A percentile compares a stretch with the other conserved stretches of the same genome.
Evolutionary conservation across 2,113 vertebrate species (phyloP).

Genomic region (Pachyramphus minor): DNA sequence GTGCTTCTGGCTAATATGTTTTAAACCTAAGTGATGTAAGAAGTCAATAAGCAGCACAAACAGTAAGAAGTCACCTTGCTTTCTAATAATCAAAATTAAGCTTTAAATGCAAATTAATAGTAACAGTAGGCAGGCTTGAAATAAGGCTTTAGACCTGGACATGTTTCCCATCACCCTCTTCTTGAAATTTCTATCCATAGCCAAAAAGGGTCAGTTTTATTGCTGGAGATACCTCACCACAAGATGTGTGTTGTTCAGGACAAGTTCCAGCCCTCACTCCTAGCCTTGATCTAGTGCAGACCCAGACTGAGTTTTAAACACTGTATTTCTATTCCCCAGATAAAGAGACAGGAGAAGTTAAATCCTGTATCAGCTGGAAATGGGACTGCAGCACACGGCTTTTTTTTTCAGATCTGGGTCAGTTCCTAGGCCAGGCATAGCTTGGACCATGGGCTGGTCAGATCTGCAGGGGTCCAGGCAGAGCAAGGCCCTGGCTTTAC

Average conservation of each 20-base stretch:
- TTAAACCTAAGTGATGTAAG: background rate
- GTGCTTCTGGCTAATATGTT: background rate
- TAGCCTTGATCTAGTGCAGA: background rate
- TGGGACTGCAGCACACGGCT: background rate
- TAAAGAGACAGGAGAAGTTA: background rate
- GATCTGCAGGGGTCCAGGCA: background rate
- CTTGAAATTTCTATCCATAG: background rate
- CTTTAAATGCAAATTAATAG: background rate
- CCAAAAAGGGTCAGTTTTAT: background rate
- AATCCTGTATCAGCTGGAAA: background rate
- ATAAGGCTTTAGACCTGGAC: background rate
- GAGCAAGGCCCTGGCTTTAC: rapidly evolving
- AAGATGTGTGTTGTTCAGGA: background rate
- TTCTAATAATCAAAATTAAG: background rate
- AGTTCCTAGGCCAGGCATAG: background rate
- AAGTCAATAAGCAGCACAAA: background rate
- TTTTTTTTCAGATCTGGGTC: background rate
- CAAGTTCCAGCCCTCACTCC: background rate
- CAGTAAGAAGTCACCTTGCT: background rate
- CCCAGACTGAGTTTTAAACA: background rate
- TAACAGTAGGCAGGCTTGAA: background rate
- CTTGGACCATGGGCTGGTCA: background rate
- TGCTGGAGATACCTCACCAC: background rate
- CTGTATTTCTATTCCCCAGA: background rate
- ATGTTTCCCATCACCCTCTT: background rate